Conservation (phyloP, 2,797 vertebrate genomes). For the Ciconia nigra region DNA sequence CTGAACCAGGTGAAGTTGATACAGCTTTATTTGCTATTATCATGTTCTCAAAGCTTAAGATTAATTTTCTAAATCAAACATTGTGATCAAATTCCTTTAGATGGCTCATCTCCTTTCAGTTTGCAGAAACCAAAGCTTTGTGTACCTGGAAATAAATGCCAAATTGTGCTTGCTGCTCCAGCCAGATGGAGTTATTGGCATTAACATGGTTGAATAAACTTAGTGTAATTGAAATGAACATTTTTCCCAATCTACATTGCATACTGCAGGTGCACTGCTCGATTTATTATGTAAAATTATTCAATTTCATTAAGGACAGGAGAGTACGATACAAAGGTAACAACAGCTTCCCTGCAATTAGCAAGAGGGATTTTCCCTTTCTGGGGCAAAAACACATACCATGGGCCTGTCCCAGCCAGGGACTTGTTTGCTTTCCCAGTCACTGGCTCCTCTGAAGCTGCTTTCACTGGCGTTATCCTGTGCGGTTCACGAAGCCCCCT, state of each 20-base stretch:
- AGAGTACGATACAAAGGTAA: not conserved
- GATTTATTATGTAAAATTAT: conserved; percentile 12
- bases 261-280: not conserved
- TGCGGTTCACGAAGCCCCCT: not conserved
- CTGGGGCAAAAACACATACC: not conserved
- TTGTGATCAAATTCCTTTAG: not conserved
- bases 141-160: conserved; percentile 17
- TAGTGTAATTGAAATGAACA: conserved; percentile 27
- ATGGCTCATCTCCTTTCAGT: not conserved
- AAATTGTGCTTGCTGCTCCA: not conserved
- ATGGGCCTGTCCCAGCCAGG: not conserved
- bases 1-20: not conserved
- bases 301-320: not conserved
- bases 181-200: conserved; percentile 35
- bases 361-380: not conserved
- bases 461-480: not conserved
- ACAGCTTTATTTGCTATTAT: not conserved
- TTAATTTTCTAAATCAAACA: conserved; percentile 29
- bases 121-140: not conserved
- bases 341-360: not conserved
- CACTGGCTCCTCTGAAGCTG: not conserved
- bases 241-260: not conserved
- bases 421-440: not conserved
- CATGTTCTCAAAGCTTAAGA: not conserved
- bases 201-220: conserved; percentile 8